Conservation (phyloP, 2,113 vertebrate genomes). For the Pelobates fuscus region DNA sequence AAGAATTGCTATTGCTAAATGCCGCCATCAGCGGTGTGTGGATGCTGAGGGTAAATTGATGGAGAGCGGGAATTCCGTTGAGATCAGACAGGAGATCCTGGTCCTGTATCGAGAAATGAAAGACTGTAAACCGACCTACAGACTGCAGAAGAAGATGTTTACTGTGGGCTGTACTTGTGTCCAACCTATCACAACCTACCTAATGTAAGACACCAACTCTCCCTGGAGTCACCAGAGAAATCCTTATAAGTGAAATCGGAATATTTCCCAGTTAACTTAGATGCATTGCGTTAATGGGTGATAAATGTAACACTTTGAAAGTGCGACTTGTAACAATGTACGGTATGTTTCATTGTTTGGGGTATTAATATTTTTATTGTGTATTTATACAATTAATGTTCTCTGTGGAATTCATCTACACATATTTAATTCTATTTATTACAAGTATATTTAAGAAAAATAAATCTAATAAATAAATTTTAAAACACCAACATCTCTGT, state of each 20-base stretch:
- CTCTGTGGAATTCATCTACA: background rate
- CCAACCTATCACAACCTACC: constrained; percentile 43
- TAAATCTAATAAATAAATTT: constrained; percentile 7
- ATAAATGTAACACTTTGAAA: background rate
- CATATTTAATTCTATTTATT: background rate
- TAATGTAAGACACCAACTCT: background rate
- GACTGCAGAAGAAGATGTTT: constrained; percentile 65
- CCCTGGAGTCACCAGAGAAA: background rate
- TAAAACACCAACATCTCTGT: too few relatives aligned
- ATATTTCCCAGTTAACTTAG: background rate
- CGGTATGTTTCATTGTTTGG: background rate
- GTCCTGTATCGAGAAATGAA: constrained; percentile 60
- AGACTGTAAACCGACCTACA: constrained; percentile 59
- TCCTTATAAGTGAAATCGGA: too few relatives aligned
- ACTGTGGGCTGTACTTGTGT: constrained; percentile 70
- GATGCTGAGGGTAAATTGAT: constrained; percentile 43
- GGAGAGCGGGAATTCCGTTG: constrained; percentile 59
- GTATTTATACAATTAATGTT: constrained; percentile 9
- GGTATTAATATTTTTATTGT: background rate
- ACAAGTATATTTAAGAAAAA: background rate
- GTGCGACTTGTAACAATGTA: background rate
- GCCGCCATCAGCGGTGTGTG: constrained; percentile 58
- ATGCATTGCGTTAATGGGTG: background rate
- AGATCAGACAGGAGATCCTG: constrained; percentile 70
- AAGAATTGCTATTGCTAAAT: constrained; percentile 61